These are phyloP conservation scores for Megalonaias nervosa DNA, from an alignment of 1,140 invertebrate genomes.

Conservation along the genomic window DNA sequence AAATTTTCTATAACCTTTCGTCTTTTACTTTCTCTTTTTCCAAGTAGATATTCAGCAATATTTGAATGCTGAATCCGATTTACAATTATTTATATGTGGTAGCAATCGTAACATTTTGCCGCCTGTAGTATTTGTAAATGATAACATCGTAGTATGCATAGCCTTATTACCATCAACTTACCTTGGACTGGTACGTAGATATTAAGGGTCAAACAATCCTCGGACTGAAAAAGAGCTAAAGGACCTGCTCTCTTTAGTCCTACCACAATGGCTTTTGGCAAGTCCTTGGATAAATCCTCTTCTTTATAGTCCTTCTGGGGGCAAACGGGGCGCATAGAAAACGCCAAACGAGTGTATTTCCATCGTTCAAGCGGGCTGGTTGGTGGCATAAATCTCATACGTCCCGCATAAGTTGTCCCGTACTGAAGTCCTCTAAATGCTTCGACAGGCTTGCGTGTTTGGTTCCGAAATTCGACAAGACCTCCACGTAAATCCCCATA, in stretches of 20 bases:
- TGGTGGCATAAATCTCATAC: slow-evolving; percentile 94
- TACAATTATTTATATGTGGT: no score
- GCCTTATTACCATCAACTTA: no score
- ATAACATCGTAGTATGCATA: no score
- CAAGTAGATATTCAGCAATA: no score
- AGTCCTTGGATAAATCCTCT: slow-evolving; percentile 72
- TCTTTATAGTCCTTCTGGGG: slow-evolving; percentile 87
- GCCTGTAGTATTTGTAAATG: no score
- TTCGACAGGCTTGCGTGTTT: slow-evolving; percentile 89
- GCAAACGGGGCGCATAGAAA: slow-evolving; percentile 83
- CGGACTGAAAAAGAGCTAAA: slow-evolving; percentile 90
- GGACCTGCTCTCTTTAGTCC: slow-evolving; percentile 89
- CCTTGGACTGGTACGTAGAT: slow-evolving; percentile 87
- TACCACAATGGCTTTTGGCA: slow-evolving; percentile 89
- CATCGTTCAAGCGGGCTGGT: slow-evolving; percentile 86
- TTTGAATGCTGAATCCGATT: no score
- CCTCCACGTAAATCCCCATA: slow-evolving; percentile 91
- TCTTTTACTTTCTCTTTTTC: no score
- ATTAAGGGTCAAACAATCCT: slow-evolving; percentile 98
- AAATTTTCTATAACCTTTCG: no score
- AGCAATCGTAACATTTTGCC: no score
- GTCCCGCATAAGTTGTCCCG: slow-evolving; percentile 91
- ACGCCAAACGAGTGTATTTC: slow-evolving; percentile 86
- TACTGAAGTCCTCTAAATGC: slow-evolving; percentile 96
- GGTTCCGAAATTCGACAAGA: slow-evolving; percentile 86